Evolutionary conservation across 2,113 vertebrate genomes (phyloP).

Genomic region (Chaetops frenatus): DNA sequence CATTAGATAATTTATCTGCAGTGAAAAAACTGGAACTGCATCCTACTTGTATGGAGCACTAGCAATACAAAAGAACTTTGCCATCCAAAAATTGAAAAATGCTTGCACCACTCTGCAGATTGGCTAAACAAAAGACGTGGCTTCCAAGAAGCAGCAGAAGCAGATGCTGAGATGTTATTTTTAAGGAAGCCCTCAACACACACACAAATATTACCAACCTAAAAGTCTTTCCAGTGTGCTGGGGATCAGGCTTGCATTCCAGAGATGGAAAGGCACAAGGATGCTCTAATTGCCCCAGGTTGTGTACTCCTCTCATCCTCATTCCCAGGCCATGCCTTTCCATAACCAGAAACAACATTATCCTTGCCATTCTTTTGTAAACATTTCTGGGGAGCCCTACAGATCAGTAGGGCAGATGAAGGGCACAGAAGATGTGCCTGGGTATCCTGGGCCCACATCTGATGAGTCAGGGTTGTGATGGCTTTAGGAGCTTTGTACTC

Average conservation of each 20-base stretch:
- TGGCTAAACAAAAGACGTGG: neutral
- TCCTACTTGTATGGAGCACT: neutral
- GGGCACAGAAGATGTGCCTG: neutral
- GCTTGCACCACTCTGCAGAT: neutral
- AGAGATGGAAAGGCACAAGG: neutral
- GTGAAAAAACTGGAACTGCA: neutral
- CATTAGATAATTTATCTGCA: slow-evolving; percentile 30
- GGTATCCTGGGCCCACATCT: neutral
- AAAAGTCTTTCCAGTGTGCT: neutral
- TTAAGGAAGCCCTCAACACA: neutral
- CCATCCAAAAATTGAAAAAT: neutral
- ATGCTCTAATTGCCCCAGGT: neutral
- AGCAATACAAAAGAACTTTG: neutral
- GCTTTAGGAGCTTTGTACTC: neutral
- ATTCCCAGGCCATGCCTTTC: neutral
- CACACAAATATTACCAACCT: neutral
- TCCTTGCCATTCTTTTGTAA: neutral
- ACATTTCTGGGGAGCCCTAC: neutral
- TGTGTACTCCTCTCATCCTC: neutral
- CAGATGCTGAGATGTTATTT: neutral
- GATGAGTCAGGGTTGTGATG: neutral
- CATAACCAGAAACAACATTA: neutral
- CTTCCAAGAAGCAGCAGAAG: neutral
- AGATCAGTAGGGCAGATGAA: neutral
- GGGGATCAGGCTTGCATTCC: neutral